Conservation (phyloP, 2,797 vertebrate species). For the Caiman crocodilus region DNA sequence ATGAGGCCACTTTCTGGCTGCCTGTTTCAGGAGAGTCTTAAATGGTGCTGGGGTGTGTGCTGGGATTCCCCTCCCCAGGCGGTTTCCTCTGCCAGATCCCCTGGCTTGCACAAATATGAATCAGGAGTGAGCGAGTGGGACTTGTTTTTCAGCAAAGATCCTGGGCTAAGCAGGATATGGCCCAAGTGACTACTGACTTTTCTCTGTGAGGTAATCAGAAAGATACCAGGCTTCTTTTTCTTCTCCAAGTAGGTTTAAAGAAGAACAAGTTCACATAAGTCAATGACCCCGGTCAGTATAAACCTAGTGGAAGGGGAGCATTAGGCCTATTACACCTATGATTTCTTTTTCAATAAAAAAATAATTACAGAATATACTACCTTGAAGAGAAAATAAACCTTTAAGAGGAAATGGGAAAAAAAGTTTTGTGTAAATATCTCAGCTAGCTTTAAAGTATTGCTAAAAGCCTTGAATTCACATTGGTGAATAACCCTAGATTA, state of each 20-base stretch:
- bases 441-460: neutral
- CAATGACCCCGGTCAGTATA: neutral
- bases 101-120: too few species aligned
- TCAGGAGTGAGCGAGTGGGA: too few species aligned
- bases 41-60: too few species aligned
- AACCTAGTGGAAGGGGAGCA: neutral
- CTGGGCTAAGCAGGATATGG: neutral
- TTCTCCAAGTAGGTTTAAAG: neutral
- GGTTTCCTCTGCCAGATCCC: too few species aligned
- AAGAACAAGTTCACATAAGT: neutral
- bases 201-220: rapidly evolving
- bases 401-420: neutral
- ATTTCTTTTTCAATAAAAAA: conserved; percentile 11
- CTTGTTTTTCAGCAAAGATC: too few species aligned
- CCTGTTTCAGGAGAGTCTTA: too few species aligned
- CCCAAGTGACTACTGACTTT: neutral
- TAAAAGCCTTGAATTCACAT: neutral
- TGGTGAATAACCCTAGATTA: conserved; percentile 5
- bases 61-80: too few species aligned
- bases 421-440: neutral
- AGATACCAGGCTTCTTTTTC: neutral
- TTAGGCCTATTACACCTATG: neutral
- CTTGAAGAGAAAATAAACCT: neutral
- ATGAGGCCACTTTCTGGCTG: too few species aligned
- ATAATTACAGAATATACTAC: neutral